These are phyloP conservation scores for Takifugu bimaculatus DNA, from an alignment of 2,113 vertebrate species.

Conservation along the genomic window DNA sequence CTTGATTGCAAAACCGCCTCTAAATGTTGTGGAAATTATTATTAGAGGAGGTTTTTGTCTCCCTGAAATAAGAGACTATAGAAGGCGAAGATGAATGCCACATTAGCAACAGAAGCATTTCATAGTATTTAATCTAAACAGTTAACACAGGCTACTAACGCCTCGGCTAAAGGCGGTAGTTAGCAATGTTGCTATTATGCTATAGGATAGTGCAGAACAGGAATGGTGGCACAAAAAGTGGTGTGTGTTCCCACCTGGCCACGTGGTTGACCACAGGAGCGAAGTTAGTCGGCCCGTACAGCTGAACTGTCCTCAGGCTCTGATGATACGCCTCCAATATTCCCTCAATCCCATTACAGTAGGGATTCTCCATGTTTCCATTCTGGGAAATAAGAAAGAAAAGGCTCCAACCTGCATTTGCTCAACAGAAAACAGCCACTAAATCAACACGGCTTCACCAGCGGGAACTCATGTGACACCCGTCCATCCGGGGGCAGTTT, in stretches of 20 bases:
- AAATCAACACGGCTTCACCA: constrained; percentile 70
- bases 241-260: constrained; percentile 76
- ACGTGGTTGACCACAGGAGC: constrained; percentile 93
- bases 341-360: constrained; percentile 89
- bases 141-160: no score
- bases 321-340: constrained; percentile 92
- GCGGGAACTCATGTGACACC: constrained; percentile 89
- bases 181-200: no score
- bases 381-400: constrained; percentile 74
- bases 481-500: constrained; percentile 88
- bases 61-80: no score
- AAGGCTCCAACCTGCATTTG: background rate
- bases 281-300: constrained; percentile 94
- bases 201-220: no score
- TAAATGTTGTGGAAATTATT: no score
- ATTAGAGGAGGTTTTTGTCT: no score
- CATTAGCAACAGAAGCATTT: no score
- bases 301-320: constrained; percentile 91
- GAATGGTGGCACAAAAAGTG: background rate
- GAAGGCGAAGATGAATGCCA: no score
- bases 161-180: no score
- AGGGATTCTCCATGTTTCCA: constrained; percentile 88
- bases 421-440: background rate
- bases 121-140: no score
- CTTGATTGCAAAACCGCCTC: no score